Base-by-base conservation (phyloP, 2,797 vertebrate genomes). In the Molossus alvarezi region DNA sequence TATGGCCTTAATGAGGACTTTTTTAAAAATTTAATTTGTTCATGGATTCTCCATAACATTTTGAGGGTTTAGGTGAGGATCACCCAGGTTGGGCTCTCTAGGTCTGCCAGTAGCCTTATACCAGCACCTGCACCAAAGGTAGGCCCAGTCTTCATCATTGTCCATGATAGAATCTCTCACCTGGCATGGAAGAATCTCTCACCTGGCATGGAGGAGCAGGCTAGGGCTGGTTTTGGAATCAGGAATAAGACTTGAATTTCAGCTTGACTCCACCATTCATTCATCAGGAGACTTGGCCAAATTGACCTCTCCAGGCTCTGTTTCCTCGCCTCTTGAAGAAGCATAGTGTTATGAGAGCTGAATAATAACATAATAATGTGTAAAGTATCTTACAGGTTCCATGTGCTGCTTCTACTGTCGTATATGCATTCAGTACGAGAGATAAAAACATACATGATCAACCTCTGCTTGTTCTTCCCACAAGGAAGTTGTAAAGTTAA, bases 401-500 rank as follows among this genome's bases (percentile, higher is more conserved):
- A 8, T 23, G 20, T n/a, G 27, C 89, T 81, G 17, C 77, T 90
- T 85, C 69, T 80, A 45, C 75, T 83, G 3, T 37, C 9, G 23
- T 48, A 45, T n/a, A 12, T 64, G 41, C 72, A 41, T 64, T 94
- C 29, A 20, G 41, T 51, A 62, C 72, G 58, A 93, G 41, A 67
- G 12, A 73, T 33, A 75, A 88, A 87, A 82, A 80, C 53, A 92
- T 72, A 84, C 18, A 20, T 45, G 80, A 69, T 57, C 82, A 75
- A 41, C 77, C 41, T 92, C 65, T 95, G 62, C 73, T 89, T 90
- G 37, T 90, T 90, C 81, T 96, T 97, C 80, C 73, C 58, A 92
- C 57, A 60, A 95, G 92, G 95, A 97, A 97, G 92, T 89, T 95
- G 90, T 95, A 95, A 94, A 94, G 88, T 97, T 96, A 97, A 97